Conservation (phyloP, 2,113 vertebrate species). For the Ceyx melanurus region DNA sequence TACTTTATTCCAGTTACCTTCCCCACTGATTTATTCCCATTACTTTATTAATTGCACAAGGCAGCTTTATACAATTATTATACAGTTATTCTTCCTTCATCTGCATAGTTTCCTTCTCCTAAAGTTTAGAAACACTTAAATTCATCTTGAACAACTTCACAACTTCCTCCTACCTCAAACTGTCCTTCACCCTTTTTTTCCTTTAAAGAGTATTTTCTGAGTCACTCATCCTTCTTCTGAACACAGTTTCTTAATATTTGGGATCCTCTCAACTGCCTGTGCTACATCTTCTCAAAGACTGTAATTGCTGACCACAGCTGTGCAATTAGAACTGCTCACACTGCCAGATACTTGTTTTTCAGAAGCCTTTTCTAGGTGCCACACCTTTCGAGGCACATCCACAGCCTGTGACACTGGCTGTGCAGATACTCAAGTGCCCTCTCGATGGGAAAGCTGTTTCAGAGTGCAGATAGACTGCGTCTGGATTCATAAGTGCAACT, state of each 20-base stretch:
- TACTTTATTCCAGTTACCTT: neutral
- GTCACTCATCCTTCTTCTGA: neutral
- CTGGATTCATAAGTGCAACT: neutral
- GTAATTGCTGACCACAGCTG: fast-evolving
- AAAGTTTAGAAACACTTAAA: neutral
- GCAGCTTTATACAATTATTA: neutral
- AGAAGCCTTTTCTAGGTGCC: neutral
- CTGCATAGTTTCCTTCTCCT: neutral
- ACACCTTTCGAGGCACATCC: neutral
- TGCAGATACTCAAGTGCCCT: neutral
- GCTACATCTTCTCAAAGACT: neutral
- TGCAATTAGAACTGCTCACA: neutral
- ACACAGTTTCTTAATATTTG: neutral
- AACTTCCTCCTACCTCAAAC: neutral
- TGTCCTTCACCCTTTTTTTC: neutral
- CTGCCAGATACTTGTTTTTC: neutral
- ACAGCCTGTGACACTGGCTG: neutral
- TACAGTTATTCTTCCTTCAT: neutral
- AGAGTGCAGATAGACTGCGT: fast-evolving
- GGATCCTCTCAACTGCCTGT: neutral
- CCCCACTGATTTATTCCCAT: neutral
- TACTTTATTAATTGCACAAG: neutral
- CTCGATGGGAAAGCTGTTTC: neutral
- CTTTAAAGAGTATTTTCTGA: neutral
- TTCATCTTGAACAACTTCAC: neutral